Evolutionary conservation across 1,140 invertebrate genomes (phyloP).

Genomic region (Drosophila lacertosa): DNA sequence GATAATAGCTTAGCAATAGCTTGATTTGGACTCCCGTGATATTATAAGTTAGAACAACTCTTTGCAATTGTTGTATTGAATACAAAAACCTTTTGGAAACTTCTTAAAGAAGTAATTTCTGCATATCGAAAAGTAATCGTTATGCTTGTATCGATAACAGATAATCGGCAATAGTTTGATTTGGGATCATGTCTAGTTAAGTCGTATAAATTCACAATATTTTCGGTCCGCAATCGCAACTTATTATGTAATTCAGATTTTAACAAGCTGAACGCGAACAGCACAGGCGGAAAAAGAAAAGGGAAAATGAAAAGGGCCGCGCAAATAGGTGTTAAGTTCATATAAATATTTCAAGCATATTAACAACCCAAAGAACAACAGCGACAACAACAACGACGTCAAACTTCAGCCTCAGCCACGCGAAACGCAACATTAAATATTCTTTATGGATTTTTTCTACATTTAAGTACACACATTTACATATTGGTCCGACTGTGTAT

Average conservation of each 20-base stretch:
- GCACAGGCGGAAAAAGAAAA: conserved; percentile 52
- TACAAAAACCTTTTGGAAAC: too few relatives aligned
- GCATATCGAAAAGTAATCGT: too few relatives aligned
- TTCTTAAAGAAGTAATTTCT: too few relatives aligned
- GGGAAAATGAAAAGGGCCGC: conserved; percentile 46
- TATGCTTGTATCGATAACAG: too few relatives aligned
- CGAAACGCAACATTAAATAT: conserved; percentile 46
- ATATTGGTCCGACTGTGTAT: conserved; percentile 30
- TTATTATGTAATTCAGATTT: conserved; percentile 56
- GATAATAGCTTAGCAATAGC: too few relatives aligned
- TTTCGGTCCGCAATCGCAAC: conserved; percentile 31
- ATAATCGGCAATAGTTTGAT: too few relatives aligned
- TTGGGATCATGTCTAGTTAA: background rate
- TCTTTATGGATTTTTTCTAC: conserved; percentile 45
- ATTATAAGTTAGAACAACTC: too few relatives aligned
- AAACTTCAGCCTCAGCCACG: conserved; percentile 27
- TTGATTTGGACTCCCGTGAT: too few relatives aligned
- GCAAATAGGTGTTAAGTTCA: conserved; percentile 45
- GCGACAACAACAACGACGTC: conserved; percentile 12
- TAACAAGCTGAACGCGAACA: conserved; percentile 46
- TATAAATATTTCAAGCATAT: conserved; percentile 49
- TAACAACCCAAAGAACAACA: conserved; percentile 22
- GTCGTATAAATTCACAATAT: conserved; percentile 36
- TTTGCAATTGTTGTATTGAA: too few relatives aligned
- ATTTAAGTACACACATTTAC: conserved; percentile 29